A percentile compares a stretch with the other conserved stretches of the same genome.
These are phyloP conservation scores for Notamacropus eugenii DNA, from an alignment of 2,797 vertebrate species.

Conservation along the genomic window DNA sequence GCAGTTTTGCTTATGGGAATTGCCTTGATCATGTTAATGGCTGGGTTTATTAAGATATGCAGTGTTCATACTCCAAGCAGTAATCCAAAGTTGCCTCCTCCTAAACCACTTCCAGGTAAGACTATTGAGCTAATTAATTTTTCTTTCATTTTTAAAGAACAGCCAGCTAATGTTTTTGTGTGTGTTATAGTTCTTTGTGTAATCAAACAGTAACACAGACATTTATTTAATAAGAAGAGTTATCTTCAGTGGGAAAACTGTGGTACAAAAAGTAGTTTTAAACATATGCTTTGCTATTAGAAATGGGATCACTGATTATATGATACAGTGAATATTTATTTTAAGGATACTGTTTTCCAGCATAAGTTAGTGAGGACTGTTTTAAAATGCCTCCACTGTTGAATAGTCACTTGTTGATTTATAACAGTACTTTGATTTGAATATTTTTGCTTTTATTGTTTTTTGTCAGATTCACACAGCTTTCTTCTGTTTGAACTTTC, in stretches of 20 bases:
- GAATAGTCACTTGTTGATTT: conserved; percentile 9
- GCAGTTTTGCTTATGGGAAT: conserved; percentile 97
- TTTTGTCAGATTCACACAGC: background rate
- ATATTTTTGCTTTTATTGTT: conserved; percentile 21
- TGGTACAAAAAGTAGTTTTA: conserved; percentile 22
- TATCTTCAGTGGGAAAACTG: background rate
- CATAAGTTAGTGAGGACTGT: background rate
- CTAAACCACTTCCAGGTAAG: conserved; percentile 96
- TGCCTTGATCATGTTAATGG: conserved; percentile 98
- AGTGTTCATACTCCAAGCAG: conserved; percentile 99
- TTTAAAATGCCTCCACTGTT: conserved; percentile 26
- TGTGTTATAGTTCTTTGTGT: background rate
- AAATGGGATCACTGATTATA: conserved; percentile 9
- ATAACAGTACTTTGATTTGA: conserved; percentile 29
- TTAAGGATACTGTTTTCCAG: background rate
- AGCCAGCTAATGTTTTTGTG: background rate
- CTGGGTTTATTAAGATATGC: conserved; percentile 98
- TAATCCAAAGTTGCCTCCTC: conserved; percentile 97
- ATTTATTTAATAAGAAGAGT: background rate
- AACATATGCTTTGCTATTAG: conserved; percentile 26
- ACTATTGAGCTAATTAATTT: background rate
- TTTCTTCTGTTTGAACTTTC: background rate
- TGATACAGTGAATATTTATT: conserved; percentile 39
- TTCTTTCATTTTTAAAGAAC: background rate
- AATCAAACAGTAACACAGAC: conserved; percentile 7